Evolutionary conservation across 1,140 invertebrate species (phyloP).

Genomic region (Drosophila baimaii): DNA sequence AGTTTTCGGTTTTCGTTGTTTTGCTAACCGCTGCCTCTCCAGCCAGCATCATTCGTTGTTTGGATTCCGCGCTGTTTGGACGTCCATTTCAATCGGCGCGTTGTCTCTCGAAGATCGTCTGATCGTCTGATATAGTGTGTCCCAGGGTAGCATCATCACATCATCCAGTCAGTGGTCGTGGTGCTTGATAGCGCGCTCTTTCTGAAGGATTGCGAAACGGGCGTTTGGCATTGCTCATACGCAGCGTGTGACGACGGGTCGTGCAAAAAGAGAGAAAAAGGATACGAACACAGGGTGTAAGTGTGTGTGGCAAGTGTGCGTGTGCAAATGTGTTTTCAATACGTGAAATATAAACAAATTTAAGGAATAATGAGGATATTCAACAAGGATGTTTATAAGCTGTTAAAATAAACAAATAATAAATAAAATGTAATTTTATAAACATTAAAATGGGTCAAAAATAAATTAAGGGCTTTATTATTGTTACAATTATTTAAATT

Average conservation of each 20-base stretch:
- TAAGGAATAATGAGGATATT: not conserved
- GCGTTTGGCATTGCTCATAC: slow-evolving; percentile 51
- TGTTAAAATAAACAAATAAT: not conserved
- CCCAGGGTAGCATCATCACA: slow-evolving; percentile 7
- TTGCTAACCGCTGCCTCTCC: slow-evolving; percentile 45
- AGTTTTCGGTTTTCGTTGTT: slow-evolving; percentile 57
- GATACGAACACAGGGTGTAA: slow-evolving; percentile 28
- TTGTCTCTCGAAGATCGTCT: slow-evolving; percentile 32
- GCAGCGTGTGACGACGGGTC: slow-evolving; percentile 36
- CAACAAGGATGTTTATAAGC: not conserved
- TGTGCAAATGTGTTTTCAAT: not conserved
- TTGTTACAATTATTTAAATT: not conserved
- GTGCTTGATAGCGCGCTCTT: not conserved
- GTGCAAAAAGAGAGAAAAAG: slow-evolving; percentile 8
- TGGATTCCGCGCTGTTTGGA: slow-evolving; percentile 68
- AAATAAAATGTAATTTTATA: not conserved
- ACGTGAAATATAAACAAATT: not conserved
- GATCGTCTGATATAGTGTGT: slow-evolving; percentile 7
- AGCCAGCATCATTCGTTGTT: slow-evolving; percentile 69
- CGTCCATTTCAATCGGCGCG: slow-evolving; percentile 46
- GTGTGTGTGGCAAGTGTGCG: slow-evolving; percentile 18
- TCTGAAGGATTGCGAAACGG: slow-evolving; percentile 39
- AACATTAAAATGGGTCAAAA: not conserved
- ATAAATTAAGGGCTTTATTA: not conserved
- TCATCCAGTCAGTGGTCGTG: not conserved